These are phyloP conservation scores for Taeniopygia guttata DNA, from an alignment of 2,797 vertebrate genomes.

Conservation along the genomic window DNA sequence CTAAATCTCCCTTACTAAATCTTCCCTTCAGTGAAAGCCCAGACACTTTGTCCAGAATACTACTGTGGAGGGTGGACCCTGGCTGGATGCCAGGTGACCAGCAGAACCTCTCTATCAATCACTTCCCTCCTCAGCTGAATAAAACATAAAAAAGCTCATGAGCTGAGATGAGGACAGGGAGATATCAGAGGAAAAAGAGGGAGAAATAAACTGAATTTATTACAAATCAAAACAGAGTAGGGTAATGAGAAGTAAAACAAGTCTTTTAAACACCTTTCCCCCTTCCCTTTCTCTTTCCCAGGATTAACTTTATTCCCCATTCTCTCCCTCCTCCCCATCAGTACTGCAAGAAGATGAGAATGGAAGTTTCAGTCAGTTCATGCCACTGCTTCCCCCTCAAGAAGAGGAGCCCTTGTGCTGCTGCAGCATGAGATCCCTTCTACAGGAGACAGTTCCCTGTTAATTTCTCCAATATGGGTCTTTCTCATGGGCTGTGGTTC, in stretches of 20 bases:
- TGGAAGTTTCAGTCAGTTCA: accelerated
- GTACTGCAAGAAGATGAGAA: neutral
- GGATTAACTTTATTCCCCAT: neutral
- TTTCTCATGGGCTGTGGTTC: neutral
- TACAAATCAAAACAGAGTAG: neutral
- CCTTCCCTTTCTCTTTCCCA: neutral
- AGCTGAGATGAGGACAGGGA: neutral
- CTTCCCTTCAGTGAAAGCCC: neutral
- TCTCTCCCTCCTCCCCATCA: neutral
- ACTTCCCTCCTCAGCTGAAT: neutral
- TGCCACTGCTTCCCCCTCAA: neutral
- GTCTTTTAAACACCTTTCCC: neutral
- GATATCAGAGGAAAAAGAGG: neutral
- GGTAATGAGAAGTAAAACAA: neutral
- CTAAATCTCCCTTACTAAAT: neutral
- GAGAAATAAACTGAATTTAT: neutral
- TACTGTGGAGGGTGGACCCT: neutral
- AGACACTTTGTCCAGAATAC: neutral
- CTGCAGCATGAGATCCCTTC: neutral
- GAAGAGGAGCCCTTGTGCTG: neutral
- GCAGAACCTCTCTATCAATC: neutral
- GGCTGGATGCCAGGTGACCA: neutral
- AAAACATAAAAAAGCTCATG: neutral
- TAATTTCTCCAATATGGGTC: neutral
- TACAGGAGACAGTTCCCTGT: neutral